Evolutionary conservation across 1,140 invertebrate species (phyloP).

Genomic region (Hormaphis cornu): DNA sequence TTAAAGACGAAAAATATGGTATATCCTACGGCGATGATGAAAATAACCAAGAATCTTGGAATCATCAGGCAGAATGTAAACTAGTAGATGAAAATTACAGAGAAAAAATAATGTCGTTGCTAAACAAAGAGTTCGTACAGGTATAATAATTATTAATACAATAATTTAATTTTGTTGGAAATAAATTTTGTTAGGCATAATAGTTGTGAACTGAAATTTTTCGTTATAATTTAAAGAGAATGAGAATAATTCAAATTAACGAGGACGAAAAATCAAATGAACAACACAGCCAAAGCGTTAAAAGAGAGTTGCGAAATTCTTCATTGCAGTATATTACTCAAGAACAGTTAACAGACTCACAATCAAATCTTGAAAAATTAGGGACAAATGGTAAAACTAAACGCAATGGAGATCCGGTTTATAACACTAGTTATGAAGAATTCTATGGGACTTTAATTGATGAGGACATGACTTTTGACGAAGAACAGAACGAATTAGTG

Average conservation of each 20-base stretch:
- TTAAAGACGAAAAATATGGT: background rate
- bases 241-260: background rate
- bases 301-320: background rate
- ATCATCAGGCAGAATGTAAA: background rate
- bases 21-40: background rate
- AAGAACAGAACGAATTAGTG: background rate
- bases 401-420: too few species aligned
- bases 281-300: background rate
- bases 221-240: background rate
- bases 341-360: background rate
- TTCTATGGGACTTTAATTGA: background rate
- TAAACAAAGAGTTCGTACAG: slow-evolving; percentile 6
- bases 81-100: background rate
- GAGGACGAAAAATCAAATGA: background rate
- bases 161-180: too few species aligned
- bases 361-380: background rate
- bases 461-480: background rate
- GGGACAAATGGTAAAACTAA: too few species aligned
- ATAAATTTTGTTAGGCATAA: too few species aligned
- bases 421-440: background rate
- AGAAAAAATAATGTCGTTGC: slow-evolving; percentile 1
- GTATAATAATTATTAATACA: background rate
- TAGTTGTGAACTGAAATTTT: background rate
- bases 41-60: background rate
- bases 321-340: too few species aligned